phyloP scores from a whole-genome alignment of 1,140 invertebrate species.

The Hypothenemus hampei region DNA sequence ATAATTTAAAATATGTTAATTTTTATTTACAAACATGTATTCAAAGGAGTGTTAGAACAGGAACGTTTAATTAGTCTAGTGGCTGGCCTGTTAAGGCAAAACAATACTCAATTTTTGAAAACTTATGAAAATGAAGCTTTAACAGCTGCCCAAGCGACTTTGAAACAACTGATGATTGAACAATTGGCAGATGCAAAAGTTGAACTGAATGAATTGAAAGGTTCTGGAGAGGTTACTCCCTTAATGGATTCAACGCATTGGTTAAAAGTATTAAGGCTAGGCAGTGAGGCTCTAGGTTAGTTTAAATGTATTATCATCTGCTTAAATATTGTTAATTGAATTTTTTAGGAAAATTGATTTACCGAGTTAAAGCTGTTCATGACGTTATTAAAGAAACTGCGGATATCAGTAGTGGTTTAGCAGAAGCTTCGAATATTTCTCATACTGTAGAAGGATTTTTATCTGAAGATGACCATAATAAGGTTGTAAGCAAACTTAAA shows the following conservation, averaged over 20 bases:
- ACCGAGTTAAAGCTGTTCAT: constrained; percentile 63
- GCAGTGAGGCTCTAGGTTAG: constrained; percentile 61
- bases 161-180: constrained; percentile 85
- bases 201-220: constrained; percentile 58
- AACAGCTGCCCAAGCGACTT: constrained; percentile 78
- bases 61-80: constrained; percentile 67
- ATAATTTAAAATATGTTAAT: background rate
- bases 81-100: constrained; percentile 79
- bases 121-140: constrained; percentile 85
- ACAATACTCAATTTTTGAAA: constrained; percentile 84
- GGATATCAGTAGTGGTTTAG: constrained; percentile 54
- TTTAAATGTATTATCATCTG: background rate
- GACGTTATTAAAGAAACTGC: constrained; percentile 66
- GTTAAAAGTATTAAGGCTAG: constrained; percentile 69
- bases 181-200: constrained; percentile 64
- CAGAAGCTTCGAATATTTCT: background rate
- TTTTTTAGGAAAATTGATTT: constrained; percentile 48
- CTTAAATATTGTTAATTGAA: background rate
- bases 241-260: constrained; percentile 70
- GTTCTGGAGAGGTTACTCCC: constrained; percentile 62
- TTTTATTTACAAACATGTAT: constrained; percentile 31
- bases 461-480: constrained; percentile 61
- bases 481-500: constrained; percentile 64
- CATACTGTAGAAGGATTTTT: constrained; percentile 59
- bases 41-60: constrained; percentile 62